A percentile compares a stretch with the other conserved stretches of the same genome.
phyloP scores from a whole-genome alignment of 2,888 invertebrate species.

The Heliconius aoede region DNA sequence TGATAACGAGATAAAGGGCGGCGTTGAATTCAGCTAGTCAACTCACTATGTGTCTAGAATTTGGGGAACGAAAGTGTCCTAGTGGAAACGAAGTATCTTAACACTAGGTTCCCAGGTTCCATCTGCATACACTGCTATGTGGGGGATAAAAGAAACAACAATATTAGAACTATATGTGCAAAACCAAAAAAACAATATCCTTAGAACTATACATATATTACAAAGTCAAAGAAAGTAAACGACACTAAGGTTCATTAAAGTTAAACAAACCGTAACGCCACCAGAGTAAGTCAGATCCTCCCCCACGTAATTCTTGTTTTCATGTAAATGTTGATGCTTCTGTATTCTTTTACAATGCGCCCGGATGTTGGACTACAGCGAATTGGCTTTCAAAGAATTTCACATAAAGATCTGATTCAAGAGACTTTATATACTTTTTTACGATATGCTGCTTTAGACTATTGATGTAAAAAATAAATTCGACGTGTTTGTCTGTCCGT shows the following conservation, averaged over 20 bases:
- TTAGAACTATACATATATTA: background rate
- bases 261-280: slow-evolving; percentile 31
- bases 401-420: slow-evolving; percentile 10
- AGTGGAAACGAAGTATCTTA: background rate
- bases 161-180: no score
- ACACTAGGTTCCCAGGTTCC: no score
- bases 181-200: background rate
- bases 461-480: no score
- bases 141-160: no score
- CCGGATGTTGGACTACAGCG: slow-evolving; percentile 36
- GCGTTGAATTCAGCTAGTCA: no score
- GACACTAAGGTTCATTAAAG: slow-evolving; percentile 31
- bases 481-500: no score
- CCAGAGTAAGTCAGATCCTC: slow-evolving; percentile 45
- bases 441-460: no score
- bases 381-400: slow-evolving; percentile 32
- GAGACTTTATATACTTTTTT: background rate
- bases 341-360: slow-evolving; percentile 32
- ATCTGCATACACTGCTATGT: no score
- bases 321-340: slow-evolving; percentile 46
- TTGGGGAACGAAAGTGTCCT: background rate
- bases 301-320: slow-evolving; percentile 47
- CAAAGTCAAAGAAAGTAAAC: slow-evolving; percentile 2
- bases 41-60: background rate
- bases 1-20: background rate